Evolutionary conservation across 2,888 invertebrate species (phyloP).

Genomic region (Laspeyria flexula): DNA sequence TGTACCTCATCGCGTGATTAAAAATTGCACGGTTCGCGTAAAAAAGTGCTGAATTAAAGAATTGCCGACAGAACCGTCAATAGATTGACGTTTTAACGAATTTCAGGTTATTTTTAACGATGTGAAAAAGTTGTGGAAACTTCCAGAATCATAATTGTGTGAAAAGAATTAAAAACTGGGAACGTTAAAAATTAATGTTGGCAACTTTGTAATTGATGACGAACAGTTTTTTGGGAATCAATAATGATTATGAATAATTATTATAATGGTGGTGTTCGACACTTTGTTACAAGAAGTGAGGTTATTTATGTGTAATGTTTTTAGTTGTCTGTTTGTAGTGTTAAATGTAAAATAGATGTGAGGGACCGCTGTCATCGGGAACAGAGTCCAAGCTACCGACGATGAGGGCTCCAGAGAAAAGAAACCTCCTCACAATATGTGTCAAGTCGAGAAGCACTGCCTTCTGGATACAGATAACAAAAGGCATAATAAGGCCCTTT

Average conservation of each 20-base stretch:
- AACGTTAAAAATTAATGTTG: slow-evolving; percentile 22
- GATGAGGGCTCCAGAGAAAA: no score
- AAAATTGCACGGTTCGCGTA: slow-evolving; percentile 11
- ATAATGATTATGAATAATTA: neutral
- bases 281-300: no score
- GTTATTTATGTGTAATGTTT: no score
- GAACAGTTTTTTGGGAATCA: neutral
- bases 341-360: no score
- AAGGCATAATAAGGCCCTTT: no score
- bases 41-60: slow-evolving; percentile 8
- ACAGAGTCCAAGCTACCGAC: no score
- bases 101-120: slow-evolving; percentile 32
- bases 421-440: no score
- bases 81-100: slow-evolving; percentile 27
- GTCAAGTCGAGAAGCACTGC: no score
- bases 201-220: slow-evolving; percentile 10
- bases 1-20: slow-evolving; percentile 9
- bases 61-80: slow-evolving; percentile 27
- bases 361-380: no score
- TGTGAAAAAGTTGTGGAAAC: slow-evolving; percentile 22
- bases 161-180: slow-evolving; percentile 25
- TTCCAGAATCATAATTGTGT: slow-evolving; percentile 20
- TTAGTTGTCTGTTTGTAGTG: no score
- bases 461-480: no score
- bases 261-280: no score